Evolutionary conservation across 2,888 invertebrate species (phyloP).

Genomic region (Andricus curvator): DNA sequence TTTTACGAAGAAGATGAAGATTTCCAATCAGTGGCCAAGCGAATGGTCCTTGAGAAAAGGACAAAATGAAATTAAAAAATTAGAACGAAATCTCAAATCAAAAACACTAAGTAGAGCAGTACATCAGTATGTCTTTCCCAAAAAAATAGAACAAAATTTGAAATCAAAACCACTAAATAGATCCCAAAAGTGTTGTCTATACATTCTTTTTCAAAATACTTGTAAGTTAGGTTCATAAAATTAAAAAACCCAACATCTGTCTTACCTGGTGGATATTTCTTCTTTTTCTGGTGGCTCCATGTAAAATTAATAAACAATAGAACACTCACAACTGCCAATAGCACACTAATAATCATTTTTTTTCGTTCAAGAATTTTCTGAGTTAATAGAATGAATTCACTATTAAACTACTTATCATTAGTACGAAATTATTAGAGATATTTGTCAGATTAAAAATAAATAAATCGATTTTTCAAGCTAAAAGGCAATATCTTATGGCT

Average conservation of each 20-base stretch:
- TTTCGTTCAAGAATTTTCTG: not conserved
- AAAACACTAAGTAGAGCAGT: not conserved
- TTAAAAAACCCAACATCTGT: not conserved
- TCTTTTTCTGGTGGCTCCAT: slow-evolving; percentile 12
- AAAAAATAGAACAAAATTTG: too few species aligned
- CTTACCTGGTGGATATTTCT: slow-evolving; percentile 28
- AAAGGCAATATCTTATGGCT: not conserved
- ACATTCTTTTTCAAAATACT: not conserved
- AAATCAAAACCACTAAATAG: too few species aligned
- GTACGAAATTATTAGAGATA: not conserved
- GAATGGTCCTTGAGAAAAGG: slow-evolving; percentile 66
- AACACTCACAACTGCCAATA: slow-evolving; percentile 10
- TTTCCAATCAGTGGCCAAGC: slow-evolving; percentile 73
- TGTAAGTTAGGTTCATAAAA: too few species aligned
- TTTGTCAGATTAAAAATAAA: not conserved
- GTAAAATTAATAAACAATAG: slow-evolving; percentile 16
- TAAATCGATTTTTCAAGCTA: not conserved
- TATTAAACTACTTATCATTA: not conserved
- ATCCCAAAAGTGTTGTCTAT: not conserved
- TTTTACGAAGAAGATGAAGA: slow-evolving; percentile 54
- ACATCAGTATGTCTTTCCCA: too few species aligned
- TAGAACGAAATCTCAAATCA: not conserved
- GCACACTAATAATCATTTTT: slow-evolving; percentile 20
- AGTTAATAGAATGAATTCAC: not conserved
- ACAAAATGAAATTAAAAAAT: not conserved